Conservation (phyloP, 2,113 vertebrate species). For the Neofelis nebulosa region DNA sequence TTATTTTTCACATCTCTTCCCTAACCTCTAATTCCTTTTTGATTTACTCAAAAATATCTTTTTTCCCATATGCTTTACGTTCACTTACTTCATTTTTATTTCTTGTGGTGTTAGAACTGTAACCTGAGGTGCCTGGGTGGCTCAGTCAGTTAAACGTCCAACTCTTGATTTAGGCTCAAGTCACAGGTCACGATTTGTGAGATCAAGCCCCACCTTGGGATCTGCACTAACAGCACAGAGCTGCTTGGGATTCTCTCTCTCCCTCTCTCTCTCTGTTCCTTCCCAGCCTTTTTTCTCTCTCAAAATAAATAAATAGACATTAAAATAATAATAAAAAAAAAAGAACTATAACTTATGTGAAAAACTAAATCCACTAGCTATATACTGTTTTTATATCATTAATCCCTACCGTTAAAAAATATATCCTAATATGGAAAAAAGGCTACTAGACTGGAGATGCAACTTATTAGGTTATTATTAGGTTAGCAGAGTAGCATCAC, state of each 20-base stretch:
- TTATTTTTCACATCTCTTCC: background rate
- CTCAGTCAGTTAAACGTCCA: too few species aligned
- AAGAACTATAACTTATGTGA: background rate
- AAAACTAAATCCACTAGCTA: background rate
- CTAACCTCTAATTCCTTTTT: background rate
- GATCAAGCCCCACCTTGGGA: too few species aligned
- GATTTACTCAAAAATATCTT: background rate
- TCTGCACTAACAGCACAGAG: too few species aligned
- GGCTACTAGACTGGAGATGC: background rate
- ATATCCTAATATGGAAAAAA: background rate
- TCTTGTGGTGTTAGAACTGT: background rate
- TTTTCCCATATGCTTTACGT: background rate
- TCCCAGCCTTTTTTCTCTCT: too few species aligned
- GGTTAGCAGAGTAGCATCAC: background rate
- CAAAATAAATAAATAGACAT: too few species aligned
- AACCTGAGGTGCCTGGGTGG: too few species aligned
- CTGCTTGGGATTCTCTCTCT: too few species aligned
- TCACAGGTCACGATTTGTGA: too few species aligned
- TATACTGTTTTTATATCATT: background rate
- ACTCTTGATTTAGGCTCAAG: too few species aligned
- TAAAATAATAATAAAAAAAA: too few species aligned
- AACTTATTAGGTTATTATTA: slow-evolving; percentile 7
- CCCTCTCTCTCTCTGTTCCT: too few species aligned
- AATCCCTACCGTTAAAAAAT: background rate
- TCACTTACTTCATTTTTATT: background rate